These are phyloP conservation scores for Thamnophis sirtalis DNA, from an alignment of 2,113 vertebrate species.

Conservation along the genomic window DNA sequence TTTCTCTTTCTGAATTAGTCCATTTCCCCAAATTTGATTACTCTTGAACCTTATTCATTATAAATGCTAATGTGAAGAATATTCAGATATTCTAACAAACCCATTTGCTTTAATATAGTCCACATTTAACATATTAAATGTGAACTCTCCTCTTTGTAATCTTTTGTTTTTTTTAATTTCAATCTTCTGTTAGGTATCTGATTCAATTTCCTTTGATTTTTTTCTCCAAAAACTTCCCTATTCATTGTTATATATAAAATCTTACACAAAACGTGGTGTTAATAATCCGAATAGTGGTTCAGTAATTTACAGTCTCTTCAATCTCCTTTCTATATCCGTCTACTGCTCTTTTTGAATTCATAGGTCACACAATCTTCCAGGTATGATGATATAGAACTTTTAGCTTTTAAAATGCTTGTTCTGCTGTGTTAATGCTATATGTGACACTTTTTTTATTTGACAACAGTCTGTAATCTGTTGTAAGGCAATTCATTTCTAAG, in stretches of 20 bases:
- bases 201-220: not conserved
- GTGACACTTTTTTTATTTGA: not conserved
- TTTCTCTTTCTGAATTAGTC: not conserved
- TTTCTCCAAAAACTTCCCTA: not conserved
- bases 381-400: not conserved
- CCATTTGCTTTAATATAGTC: not conserved
- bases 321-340: not conserved
- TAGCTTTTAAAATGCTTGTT: not conserved
- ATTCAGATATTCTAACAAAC: not conserved
- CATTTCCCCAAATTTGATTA: not conserved
- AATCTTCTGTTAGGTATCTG: not conserved
- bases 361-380: not conserved
- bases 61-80: not conserved
- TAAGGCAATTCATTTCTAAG: not conserved
- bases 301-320: not conserved
- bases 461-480: not conserved
- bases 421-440: not conserved
- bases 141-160: not conserved
- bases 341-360: not conserved
- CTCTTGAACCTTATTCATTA: not conserved
- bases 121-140: not conserved
- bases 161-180: not conserved
- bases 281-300: not conserved
- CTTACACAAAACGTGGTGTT: not conserved
- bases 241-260: not conserved